Evolutionary conservation across 2,113 vertebrate species (phyloP), one percentile per base, ranked within the genome.

Genomic region (Motacilla alba): DNA sequence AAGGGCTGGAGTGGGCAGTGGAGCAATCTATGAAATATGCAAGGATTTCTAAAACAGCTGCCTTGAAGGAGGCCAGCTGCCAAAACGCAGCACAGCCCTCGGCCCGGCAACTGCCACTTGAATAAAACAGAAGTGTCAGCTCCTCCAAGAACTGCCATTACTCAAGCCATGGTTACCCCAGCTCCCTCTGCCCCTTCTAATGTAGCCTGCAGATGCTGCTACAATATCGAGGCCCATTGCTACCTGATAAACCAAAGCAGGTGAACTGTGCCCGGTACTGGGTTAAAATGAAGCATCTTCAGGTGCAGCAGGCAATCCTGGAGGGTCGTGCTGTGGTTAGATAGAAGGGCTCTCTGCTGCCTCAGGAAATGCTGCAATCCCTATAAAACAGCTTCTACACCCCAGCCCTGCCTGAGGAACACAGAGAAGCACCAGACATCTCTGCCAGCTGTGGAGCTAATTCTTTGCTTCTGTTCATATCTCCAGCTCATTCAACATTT

Each of bases 241-340:
- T 24, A 9, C 0, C 6, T 33, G 13, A 56, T 20, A 11, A 87
- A 50, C 33, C 17, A 10, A 23, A 62, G 19, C 31, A 46, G 20
- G 27, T 2, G 5, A 66, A 11, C 26, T 30, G 21, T 55, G 47
- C n/a, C 37, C 64, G 1, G 0, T 2, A 7, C 10, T 9, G 21
- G 50, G 33, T 35, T 46, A 9, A 68, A 83, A 12, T 9, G 67
- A 68, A 73, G 37, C 0, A 0, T 46, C 6, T 43, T 83, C 37
- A 47, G n/a, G 28, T 47, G 41, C 59, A 77, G 41, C 37, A 74
- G 50, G 14, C 22, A 35, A 23, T 21, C 50, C 47, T 89, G 76
- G 58, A 53, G 39, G 20, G 28, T 26, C 10, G 1, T 19, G 22
- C 3, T 66, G 56, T 33, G 28, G 20, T 75, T 50, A 63, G 60